Conservation (phyloP, 2,888 invertebrate species). For the Stenchaetothrips biformis region DNA sequence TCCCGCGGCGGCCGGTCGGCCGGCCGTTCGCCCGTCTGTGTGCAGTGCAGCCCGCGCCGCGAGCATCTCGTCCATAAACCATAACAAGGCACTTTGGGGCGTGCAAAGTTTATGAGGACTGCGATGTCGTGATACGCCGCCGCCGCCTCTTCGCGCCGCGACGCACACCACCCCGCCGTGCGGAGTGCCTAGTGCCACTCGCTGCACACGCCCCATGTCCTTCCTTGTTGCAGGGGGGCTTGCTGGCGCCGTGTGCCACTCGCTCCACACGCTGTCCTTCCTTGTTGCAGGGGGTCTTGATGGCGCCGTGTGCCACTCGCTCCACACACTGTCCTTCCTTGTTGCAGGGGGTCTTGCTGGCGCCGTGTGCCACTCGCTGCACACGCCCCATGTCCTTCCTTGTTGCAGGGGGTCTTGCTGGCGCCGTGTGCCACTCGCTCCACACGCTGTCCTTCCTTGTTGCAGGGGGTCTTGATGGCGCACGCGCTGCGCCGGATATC, state of each 20-base stretch:
- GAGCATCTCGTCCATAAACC: background rate
- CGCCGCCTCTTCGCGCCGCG: background rate
- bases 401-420: conserved; percentile 71
- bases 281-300: conserved; percentile 58
- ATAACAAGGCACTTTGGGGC: background rate
- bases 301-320: conserved; percentile 83
- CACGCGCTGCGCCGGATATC: conserved; percentile 79
- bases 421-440: conserved; percentile 48
- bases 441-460: conserved; percentile 41
- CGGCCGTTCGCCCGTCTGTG: background rate
- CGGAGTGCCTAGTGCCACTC: background rate
- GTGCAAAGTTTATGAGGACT: background rate
- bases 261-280: conserved; percentile 26
- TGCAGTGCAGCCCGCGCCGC: no score
- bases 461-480: conserved; percentile 75
- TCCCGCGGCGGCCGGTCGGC: background rate
- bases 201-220: no score
- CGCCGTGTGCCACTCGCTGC: no score
- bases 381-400: conserved; percentile 38
- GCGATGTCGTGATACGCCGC: background rate
- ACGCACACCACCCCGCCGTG: no score
- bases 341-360: conserved; percentile 62
- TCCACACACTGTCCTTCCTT: no score
- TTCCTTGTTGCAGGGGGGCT: no score
- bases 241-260: no score